Evolutionary conservation across 2,113 vertebrate species (phyloP).

Genomic region (Xenopus borealis): DNA sequence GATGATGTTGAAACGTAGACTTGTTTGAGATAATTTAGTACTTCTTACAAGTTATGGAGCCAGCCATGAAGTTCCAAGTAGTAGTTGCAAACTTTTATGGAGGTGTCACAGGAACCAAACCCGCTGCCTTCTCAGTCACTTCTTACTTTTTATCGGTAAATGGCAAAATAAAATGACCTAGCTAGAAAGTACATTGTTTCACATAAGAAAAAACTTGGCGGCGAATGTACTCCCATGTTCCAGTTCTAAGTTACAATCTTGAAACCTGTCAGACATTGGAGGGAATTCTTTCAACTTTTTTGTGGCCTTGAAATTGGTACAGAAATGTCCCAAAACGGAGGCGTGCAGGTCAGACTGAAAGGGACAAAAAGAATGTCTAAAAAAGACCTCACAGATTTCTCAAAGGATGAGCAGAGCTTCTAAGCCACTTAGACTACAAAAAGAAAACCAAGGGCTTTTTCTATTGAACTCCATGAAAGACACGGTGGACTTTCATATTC

Average conservation of each 20-base stretch:
- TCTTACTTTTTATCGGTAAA: no score
- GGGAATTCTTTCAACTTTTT: slow-evolving; percentile 35
- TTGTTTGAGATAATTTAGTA: no score
- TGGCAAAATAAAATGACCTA: no score
- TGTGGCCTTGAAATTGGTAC: slow-evolving; percentile 13
- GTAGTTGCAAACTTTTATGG: no score
- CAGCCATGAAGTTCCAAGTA: no score
- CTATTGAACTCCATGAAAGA: accelerated
- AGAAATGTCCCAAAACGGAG: neutral
- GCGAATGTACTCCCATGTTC: no score
- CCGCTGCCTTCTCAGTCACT: no score
- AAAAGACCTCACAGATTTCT: slow-evolving; percentile 2
- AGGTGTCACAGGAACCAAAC: no score
- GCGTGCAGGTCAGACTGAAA: slow-evolving; percentile 8
- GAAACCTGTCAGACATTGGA: slow-evolving; percentile 14
- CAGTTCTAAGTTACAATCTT: neutral
- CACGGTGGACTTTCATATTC: accelerated
- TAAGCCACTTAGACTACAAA: neutral
- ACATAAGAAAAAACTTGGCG: no score
- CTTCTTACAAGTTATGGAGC: no score
- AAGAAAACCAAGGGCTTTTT: slow-evolving; percentile 15
- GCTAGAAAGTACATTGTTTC: no score
- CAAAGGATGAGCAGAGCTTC: neutral
- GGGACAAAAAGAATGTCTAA: neutral
- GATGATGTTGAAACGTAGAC: no score